These are phyloP conservation scores for Peromyscus maniculatus DNA, from an alignment of 2,113 vertebrate species.

Conservation along the genomic window DNA sequence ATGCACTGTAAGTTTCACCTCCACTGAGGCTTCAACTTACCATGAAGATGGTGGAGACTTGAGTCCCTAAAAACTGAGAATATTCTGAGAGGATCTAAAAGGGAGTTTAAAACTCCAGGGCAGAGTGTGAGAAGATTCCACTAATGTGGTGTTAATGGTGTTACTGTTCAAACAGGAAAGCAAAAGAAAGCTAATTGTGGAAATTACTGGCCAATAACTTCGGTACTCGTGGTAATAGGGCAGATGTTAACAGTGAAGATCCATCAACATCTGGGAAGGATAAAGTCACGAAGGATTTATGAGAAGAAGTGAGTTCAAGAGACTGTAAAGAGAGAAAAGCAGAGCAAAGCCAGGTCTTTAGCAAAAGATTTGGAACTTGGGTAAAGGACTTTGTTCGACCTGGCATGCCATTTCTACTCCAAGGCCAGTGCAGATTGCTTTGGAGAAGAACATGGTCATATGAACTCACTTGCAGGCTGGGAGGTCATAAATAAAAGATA, in stretches of 20 bases:
- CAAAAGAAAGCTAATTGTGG: conserved; percentile 74
- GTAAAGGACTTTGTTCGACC: conserved; percentile 54
- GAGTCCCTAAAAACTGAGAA: neutral
- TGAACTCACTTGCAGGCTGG: conserved; percentile 6
- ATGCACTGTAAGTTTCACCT: neutral
- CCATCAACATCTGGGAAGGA: conserved; percentile 79
- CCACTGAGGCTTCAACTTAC: neutral
- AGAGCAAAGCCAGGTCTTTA: conserved; percentile 60
- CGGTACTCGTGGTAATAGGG: conserved; percentile 69
- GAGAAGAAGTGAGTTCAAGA: conserved; percentile 74
- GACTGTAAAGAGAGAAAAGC: conserved; percentile 56
- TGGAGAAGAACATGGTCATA: conserved; percentile 61
- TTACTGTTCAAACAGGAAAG: conserved; percentile 61
- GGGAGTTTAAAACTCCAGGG: conserved; percentile 10
- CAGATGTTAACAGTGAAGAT: conserved; percentile 76
- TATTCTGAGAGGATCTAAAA: conserved; percentile 9
- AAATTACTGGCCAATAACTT: conserved; percentile 70
- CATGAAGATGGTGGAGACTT: neutral
- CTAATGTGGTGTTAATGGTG: conserved; percentile 31
- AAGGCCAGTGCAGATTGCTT: conserved; percentile 45
- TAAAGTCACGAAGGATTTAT: conserved; percentile 75
- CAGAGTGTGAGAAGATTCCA: conserved; percentile 43
- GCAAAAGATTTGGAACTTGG: conserved; percentile 64
- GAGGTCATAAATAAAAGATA: conserved; percentile 61
- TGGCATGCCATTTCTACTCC: conserved; percentile 48